Conservation (phyloP, 2,888 invertebrate species). For the Steromphala cineraria region DNA sequence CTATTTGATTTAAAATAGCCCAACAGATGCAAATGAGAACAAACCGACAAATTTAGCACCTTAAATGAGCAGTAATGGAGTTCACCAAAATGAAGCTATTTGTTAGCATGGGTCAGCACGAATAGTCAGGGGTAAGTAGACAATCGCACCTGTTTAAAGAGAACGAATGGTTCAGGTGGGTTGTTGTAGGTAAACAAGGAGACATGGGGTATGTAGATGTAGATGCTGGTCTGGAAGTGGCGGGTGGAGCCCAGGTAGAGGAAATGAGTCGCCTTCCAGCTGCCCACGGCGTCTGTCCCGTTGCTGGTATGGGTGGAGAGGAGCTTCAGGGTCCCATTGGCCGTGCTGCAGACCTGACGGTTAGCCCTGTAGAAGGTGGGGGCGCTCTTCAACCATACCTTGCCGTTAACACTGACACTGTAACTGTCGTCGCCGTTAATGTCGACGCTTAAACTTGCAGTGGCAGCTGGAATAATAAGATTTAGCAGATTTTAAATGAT, state of each 20-base stretch:
- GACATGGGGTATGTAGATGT: not conserved
- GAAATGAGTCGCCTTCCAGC: slow-evolving; percentile 26
- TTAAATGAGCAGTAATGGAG: too few relatives aligned
- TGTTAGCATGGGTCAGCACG: too few relatives aligned
- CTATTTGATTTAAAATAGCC: too few relatives aligned
- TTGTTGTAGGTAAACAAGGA: slow-evolving; percentile 16
- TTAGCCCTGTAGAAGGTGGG: slow-evolving; percentile 41
- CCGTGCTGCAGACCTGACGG: slow-evolving; percentile 32
- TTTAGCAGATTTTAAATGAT: too few relatives aligned
- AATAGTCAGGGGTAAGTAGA: too few relatives aligned
- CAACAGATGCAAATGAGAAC: too few relatives aligned
- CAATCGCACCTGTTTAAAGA: slow-evolving; percentile 29
- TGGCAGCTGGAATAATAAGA: not conserved
- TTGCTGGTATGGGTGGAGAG: not conserved
- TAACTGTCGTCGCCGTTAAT: not conserved
- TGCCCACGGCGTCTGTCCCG: not conserved
- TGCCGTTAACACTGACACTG: slow-evolving; percentile 22
- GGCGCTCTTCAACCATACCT: slow-evolving; percentile 36
- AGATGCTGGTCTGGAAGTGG: not conserved
- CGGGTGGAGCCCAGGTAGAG: slow-evolving; percentile 22
- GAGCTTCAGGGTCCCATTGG: slow-evolving; percentile 20
- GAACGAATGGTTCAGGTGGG: not conserved
- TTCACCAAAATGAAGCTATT: too few relatives aligned
- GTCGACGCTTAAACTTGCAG: not conserved
- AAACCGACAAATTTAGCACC: too few relatives aligned